Percentiles rank a stretch among this genome's conserved stretches.
Evolutionary conservation across 2,113 vertebrate species (phyloP).

Genomic region (Sturnus vulgaris): DNA sequence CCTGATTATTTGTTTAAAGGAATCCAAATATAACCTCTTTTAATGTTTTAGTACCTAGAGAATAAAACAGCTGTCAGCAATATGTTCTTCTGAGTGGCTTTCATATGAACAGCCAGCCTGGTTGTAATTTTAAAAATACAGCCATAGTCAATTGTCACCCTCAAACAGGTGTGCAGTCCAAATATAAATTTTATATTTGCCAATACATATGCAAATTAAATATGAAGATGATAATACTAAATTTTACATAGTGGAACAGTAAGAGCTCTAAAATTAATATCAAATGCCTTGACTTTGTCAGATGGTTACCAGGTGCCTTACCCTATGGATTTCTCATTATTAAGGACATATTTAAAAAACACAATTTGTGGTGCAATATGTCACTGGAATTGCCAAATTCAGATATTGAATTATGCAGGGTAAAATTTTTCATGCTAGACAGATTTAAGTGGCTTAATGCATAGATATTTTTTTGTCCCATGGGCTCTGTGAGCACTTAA

Average conservation of each 20-base stretch:
- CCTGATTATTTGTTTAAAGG: slow-evolving; percentile 10
- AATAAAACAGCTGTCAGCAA: slow-evolving; percentile 58
- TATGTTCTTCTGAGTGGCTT: slow-evolving; percentile 36
- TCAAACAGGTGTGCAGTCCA: slow-evolving; percentile 32
- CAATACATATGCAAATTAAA: neutral
- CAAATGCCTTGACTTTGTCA: slow-evolving; percentile 16
- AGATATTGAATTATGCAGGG: neutral
- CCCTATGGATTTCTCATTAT: neutral
- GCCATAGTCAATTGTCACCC: neutral
- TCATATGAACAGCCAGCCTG: neutral
- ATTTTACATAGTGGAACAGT: neutral
- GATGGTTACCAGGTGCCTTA: neutral
- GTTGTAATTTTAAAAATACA: slow-evolving; percentile 36
- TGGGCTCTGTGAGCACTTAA: neutral
- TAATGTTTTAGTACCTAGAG: neutral
- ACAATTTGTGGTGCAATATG: neutral
- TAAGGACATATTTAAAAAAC: neutral
- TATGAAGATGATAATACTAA: neutral
- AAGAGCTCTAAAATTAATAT: neutral
- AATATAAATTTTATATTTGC: slow-evolving; percentile 7
- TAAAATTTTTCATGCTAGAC: neutral
- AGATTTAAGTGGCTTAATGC: neutral
- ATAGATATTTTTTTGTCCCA: neutral
- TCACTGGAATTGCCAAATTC: neutral
- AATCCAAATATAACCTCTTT: slow-evolving; percentile 45